Base-by-base conservation (phyloP, 2,113 vertebrate genomes). In the Aspiorhynchus laticeps region DNA sequence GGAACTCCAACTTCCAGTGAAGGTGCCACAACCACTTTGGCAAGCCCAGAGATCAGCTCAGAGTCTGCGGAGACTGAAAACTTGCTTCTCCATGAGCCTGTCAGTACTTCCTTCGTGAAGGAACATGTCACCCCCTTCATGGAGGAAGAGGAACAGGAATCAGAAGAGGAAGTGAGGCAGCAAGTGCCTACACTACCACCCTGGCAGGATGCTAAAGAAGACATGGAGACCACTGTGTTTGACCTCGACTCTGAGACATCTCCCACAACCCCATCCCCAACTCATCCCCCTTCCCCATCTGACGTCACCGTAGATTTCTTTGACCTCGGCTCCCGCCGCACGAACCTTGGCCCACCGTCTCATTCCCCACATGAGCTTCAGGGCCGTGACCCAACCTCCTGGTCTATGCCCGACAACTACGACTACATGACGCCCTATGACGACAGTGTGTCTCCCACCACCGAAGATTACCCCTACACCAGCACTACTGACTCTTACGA, bases 351-450 rank as follows among this genome's bases (percentile, higher is more conserved):
- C 77, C 93, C 91, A 21, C 90, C 88, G n/a, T 94, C 93, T 84
- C 95, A 93, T 61, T 95, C n/a, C 38, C 88, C 93, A 83, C 87
- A 93, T 12, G 93, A 90, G 94, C 93, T 92, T 87, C 90, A 90
- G 93, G 97, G 94, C 0, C 94, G 93, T 0, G 95, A 96, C 61
- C 91, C 96, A 1, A 96, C 96, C 5, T 95, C 96, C 15, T 97
- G 96, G 97, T 94, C 93, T 9, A 93, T 97, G 90, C 95, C 95
- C 0, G 95, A 96, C 75, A 94, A 93, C 86, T 97, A 98, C 0
- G 96, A 98, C 10, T 97, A 98, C 93, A 96, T 97, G 92, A 97
- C 96, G 0, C 96, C 97, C 6, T 97, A 96, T 4, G 97, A 97
- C 0, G 96, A 97, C 1, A 94, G 94, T 0, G 95, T 94, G 89